Percentiles rank a stretch among this genome's conserved stretches.
phyloP scores from a whole-genome alignment of 2,797 vertebrate genomes.

The Luscinia luscinia region DNA sequence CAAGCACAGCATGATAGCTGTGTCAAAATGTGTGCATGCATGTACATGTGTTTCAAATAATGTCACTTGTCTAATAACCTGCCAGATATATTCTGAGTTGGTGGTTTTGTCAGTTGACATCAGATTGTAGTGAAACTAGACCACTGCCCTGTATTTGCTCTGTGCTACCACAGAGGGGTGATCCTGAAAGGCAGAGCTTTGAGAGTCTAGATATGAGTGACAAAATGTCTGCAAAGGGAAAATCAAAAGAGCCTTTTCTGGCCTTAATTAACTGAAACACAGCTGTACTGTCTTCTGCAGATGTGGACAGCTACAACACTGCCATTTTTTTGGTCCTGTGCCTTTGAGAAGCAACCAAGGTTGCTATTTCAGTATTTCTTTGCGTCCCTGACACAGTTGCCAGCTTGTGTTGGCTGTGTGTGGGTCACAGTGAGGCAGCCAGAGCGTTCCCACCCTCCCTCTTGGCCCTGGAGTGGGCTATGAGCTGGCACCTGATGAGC shows the following conservation, averaged over 20 bases:
- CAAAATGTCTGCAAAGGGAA: background rate
- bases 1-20: background rate
- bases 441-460: background rate
- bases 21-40: background rate
- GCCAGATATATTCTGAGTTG: background rate
- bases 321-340: background rate
- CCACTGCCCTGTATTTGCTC: background rate
- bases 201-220: background rate
- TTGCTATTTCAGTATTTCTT: background rate
- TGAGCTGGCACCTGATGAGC: fast-evolving
- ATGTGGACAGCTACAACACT: background rate
- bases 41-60: background rate
- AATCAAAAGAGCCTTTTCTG: background rate
- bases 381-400: background rate
- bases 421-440: background rate
- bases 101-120: background rate
- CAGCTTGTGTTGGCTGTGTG: background rate
- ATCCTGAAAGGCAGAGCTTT: background rate
- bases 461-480: background rate
- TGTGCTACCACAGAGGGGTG: background rate
- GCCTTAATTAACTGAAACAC: background rate
- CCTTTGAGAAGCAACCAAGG: background rate
- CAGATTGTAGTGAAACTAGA: background rate
- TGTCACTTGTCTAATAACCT: background rate
- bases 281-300: background rate